phyloP scores from a whole-genome alignment of 2,888 invertebrate genomes.

The Abrostola triplasia region DNA sequence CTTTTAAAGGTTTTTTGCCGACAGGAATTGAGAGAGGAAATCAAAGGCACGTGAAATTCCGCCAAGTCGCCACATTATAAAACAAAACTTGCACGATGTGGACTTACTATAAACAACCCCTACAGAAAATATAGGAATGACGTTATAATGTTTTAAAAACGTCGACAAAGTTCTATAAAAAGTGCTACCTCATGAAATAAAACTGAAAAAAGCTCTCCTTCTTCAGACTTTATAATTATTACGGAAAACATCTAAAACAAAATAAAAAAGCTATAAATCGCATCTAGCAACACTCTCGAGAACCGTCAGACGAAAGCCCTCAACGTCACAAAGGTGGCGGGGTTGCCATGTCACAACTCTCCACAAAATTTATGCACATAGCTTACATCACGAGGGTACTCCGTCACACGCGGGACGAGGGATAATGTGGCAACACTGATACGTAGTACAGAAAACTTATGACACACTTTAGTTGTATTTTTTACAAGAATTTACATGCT shows the following conservation, averaged over 20 bases:
- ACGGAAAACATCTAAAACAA: slow-evolving; percentile 33
- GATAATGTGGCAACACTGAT: slow-evolving; percentile 63
- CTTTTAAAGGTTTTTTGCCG: too few relatives aligned
- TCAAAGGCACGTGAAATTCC: too few relatives aligned
- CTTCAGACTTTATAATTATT: not conserved
- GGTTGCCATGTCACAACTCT: slow-evolving; percentile 73
- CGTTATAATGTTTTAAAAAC: too few relatives aligned
- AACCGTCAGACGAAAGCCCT: slow-evolving; percentile 61
- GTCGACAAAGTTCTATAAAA: too few relatives aligned
- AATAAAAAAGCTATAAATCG: slow-evolving; percentile 52
- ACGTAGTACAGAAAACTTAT: slow-evolving; percentile 41
- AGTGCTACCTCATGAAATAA: too few relatives aligned
- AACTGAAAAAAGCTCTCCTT: too few relatives aligned
- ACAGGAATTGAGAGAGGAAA: too few relatives aligned
- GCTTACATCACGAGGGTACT: slow-evolving; percentile 75
- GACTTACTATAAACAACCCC: too few relatives aligned
- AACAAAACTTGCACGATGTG: too few relatives aligned
- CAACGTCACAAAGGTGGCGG: slow-evolving; percentile 67
- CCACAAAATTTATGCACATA: slow-evolving; percentile 83
- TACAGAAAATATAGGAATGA: too few relatives aligned
- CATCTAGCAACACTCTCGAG: slow-evolving; percentile 53
- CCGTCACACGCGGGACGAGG: slow-evolving; percentile 65
- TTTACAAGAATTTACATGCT: not conserved
- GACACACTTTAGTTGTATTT: slow-evolving; percentile 22
- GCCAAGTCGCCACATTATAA: too few relatives aligned